Conservation (phyloP, 23 tunicate genomes). For the Aplidium turbinatum region DNA sequence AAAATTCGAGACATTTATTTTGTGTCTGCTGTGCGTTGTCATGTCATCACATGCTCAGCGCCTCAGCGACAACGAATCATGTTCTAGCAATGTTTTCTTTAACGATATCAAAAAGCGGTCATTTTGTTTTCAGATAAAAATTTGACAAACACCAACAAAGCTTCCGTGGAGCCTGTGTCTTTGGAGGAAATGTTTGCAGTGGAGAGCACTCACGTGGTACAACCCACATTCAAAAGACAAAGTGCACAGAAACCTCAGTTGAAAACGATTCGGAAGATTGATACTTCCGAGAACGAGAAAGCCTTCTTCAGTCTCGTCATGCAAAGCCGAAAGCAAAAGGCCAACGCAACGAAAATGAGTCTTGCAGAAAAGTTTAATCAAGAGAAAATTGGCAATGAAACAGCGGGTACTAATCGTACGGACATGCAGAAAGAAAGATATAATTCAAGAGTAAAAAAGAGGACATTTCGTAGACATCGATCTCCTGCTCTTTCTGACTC, state of each 20-base stretch:
- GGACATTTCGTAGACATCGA: no score
- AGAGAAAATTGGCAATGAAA: not conserved
- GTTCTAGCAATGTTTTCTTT: no score
- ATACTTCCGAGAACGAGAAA: slow-evolving; percentile 38
- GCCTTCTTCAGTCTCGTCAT: slow-evolving; percentile 25
- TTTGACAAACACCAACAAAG: slow-evolving; percentile 7
- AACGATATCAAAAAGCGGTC: no score
- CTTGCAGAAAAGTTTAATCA: no score
- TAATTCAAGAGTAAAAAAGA: no score
- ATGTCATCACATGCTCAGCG: no score
- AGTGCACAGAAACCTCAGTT: slow-evolving; percentile 17
- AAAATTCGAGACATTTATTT: no score
- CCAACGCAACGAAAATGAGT: no score
- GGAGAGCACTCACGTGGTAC: not conserved
- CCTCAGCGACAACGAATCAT: not conserved
- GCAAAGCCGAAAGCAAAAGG: slow-evolving; percentile 18
- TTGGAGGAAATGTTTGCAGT: slow-evolving; percentile 41
- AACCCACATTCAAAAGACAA: slow-evolving; percentile 13
- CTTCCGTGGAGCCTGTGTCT: slow-evolving; percentile 51
- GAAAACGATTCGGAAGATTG: slow-evolving; percentile 19
- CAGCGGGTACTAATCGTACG: not conserved
- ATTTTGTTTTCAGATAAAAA: slow-evolving; percentile 3
- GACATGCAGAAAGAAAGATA: no score
- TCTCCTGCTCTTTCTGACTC: slow-evolving; percentile 9
- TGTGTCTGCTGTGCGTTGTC: not conserved